phyloP scores from a whole-genome alignment of 53 echinoderm and acorn worm species.

The Pentamera pediparva region DNA sequence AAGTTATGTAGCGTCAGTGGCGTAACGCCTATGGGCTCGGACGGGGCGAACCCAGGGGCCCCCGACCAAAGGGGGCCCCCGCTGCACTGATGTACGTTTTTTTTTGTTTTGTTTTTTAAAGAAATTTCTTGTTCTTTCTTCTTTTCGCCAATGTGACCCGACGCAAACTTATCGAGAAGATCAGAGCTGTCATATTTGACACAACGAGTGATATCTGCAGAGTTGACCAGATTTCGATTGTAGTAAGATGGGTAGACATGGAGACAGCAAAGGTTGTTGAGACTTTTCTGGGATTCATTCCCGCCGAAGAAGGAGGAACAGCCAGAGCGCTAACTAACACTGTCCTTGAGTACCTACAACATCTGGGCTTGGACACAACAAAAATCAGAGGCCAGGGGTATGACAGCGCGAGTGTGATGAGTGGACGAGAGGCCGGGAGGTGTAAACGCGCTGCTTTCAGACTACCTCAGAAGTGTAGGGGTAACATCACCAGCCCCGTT shows the following conservation, averaged over 20 bases:
- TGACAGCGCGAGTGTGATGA: not conserved
- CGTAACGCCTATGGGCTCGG: too few species aligned
- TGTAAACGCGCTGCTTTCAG: not conserved
- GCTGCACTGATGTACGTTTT: too few species aligned
- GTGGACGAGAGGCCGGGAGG: not conserved
- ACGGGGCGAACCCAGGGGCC: too few species aligned
- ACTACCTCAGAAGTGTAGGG: slow-evolving; percentile 2
- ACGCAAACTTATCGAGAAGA: not conserved
- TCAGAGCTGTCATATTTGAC: not conserved
- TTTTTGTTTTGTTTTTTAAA: too few species aligned
- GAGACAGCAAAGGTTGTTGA: not conserved
- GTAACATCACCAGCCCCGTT: not conserved
- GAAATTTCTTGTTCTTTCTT: too few species aligned
- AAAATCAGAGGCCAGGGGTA: not conserved
- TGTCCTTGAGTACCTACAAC: not conserved
- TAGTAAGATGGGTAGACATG: not conserved
- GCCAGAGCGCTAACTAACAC: not conserved
- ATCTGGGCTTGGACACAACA: not conserved
- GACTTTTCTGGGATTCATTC: slow-evolving; percentile 1
- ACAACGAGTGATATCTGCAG: not conserved
- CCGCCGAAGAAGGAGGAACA: not conserved
- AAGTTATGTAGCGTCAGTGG: too few species aligned
- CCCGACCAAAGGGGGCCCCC: too few species aligned
- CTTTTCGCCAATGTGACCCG: not conserved
- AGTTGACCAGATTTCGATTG: not conserved